phyloP scores from a whole-genome alignment of 2,888 invertebrate species.

The Eucera pruinosa region DNA sequence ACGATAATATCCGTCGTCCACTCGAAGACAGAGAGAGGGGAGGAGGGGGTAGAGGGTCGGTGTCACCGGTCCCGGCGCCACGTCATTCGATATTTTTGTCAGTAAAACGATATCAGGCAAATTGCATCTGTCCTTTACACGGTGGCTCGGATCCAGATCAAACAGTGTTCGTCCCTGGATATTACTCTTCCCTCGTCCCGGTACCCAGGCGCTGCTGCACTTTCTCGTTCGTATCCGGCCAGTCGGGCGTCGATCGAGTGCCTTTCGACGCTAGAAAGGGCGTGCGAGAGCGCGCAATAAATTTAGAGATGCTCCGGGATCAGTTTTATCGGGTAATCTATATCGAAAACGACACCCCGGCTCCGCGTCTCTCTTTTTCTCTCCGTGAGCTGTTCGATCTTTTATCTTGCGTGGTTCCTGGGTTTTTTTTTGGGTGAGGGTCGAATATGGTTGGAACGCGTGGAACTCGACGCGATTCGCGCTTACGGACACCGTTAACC shows the following conservation, averaged over 20 bases:
- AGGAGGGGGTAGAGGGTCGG: slow-evolving; percentile 62
- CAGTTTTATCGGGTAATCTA: slow-evolving; percentile 49
- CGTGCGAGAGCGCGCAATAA: slow-evolving; percentile 53
- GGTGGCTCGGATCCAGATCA: slow-evolving; percentile 75
- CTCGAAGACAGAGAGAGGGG: too few species aligned
- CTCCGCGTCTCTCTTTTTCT: not conserved
- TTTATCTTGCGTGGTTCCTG: too few species aligned
- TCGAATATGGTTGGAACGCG: too few species aligned
- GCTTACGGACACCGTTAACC: not conserved
- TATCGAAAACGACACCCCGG: slow-evolving; percentile 15
- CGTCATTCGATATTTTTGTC: slow-evolving; percentile 82
- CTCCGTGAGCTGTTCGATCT: too few species aligned
- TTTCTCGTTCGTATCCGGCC: slow-evolving; percentile 67
- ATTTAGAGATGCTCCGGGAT: slow-evolving; percentile 50
- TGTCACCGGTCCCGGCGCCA: slow-evolving; percentile 70
- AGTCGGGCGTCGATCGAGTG: slow-evolving; percentile 68
- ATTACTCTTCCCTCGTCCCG: slow-evolving; percentile 71
- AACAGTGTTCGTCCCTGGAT: slow-evolving; percentile 74
- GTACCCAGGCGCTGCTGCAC: slow-evolving; percentile 62
- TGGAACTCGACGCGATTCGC: not conserved
- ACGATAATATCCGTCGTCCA: slow-evolving; percentile 69
- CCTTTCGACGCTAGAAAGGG: slow-evolving; percentile 62
- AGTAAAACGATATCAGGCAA: slow-evolving; percentile 82
- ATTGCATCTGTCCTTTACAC: slow-evolving; percentile 82
- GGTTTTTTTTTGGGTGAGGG: too few species aligned